Evolutionary conservation across 2,113 vertebrate genomes (phyloP).

Genomic region (Marmota flaviventris): DNA sequence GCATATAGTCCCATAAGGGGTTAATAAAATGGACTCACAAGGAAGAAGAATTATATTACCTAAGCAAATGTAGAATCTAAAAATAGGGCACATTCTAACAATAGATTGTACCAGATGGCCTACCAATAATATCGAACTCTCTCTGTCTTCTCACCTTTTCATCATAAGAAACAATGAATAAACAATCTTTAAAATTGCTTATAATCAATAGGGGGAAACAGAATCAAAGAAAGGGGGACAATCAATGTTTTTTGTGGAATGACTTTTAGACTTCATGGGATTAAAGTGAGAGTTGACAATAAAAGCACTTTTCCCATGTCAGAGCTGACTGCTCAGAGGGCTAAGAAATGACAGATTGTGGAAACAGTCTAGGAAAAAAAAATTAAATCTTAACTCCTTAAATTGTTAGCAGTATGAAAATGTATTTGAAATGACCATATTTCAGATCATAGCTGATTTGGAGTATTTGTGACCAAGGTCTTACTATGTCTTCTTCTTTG

Average conservation of each 20-base stretch:
- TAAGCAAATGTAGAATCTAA: conserved; percentile 60
- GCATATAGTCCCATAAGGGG: background rate
- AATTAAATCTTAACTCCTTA: background rate
- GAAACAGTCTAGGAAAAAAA: background rate
- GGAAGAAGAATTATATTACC: conserved; percentile 51
- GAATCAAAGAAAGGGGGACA: background rate
- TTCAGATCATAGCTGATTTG: background rate
- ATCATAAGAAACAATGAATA: conserved; percentile 36
- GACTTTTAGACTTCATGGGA: background rate
- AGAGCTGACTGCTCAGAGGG: background rate
- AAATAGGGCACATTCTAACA: conserved; percentile 52
- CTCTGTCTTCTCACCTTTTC: conserved; percentile 43
- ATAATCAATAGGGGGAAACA: conserved; percentile 6
- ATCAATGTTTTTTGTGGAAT: background rate
- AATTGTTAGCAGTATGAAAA: background rate
- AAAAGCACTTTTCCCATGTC: background rate
- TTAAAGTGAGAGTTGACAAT: background rate
- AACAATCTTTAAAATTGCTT: conserved; percentile 27
- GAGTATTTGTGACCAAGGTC: background rate
- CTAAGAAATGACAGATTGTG: background rate
- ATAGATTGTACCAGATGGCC: conserved; percentile 60
- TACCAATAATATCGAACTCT: conserved; percentile 60
- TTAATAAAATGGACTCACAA: conserved; percentile 33
- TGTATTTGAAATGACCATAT: background rate
- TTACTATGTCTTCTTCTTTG: background rate